Evolutionary conservation across 2,888 invertebrate genomes (phyloP).

Genomic region (Sceliomorpha sp.): DNA sequence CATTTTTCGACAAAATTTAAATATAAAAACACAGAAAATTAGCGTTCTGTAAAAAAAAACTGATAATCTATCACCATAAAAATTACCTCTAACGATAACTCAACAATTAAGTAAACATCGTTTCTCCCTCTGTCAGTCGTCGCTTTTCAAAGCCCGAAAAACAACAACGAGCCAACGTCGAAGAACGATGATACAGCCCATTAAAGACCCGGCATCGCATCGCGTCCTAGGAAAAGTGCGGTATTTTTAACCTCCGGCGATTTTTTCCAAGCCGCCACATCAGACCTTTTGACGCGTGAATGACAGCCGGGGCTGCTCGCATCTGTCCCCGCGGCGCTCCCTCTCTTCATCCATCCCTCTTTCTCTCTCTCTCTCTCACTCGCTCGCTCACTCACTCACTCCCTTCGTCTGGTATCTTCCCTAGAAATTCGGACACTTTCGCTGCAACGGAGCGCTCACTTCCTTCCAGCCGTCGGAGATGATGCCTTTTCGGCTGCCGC

Average conservation of each 20-base stretch:
- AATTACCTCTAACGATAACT: no score
- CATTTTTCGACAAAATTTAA: no score
- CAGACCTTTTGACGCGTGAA: conserved; percentile 51
- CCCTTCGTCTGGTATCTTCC: conserved; percentile 15
- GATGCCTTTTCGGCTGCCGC: conserved; percentile 53
- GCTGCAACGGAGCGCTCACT: conserved; percentile 45
- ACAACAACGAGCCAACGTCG: conserved; percentile 14
- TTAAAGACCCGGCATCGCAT: conserved; percentile 13
- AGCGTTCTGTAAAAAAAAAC: no score
- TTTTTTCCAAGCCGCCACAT: conserved; percentile 38
- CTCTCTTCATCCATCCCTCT: no score
- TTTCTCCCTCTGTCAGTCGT: conserved; percentile 14
- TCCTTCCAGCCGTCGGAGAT: conserved; percentile 29
- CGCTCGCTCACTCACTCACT: no score
- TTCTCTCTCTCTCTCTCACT: no score
- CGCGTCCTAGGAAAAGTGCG: conserved; percentile 38
- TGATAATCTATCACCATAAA: no score
- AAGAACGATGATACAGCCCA: conserved; percentile 30
- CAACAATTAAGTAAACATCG: not conserved
- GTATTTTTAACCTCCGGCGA: conserved; percentile 35
- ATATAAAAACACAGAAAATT: no score
- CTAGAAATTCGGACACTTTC: conserved; percentile 43
- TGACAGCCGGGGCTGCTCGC: conserved; percentile 54
- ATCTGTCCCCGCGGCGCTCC: conserved; percentile 53
- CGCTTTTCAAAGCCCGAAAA: conserved; percentile 12